phyloP scores from a whole-genome alignment of 1,140 invertebrate species.

The Callitettix versicolor region DNA sequence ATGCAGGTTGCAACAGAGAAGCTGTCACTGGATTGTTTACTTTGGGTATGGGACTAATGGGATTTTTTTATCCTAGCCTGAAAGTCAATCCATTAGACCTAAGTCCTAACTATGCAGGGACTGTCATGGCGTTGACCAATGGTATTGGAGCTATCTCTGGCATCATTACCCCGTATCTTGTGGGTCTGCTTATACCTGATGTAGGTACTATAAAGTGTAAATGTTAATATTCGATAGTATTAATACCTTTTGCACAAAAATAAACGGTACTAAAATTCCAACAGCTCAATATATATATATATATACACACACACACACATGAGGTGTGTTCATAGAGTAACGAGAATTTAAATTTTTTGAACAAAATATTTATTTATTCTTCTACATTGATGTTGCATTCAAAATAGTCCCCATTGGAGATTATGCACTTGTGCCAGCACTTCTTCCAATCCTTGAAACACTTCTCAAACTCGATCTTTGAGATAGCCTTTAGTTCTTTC shows the following conservation, averaged over 20 bases:
- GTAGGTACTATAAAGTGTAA: conserved; percentile 34
- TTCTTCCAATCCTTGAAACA: too few species aligned
- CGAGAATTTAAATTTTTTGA: too few species aligned
- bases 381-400: too few species aligned
- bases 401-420: too few species aligned
- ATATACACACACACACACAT: not conserved
- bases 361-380: too few species aligned
- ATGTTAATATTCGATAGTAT: too few species aligned
- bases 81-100: conserved; percentile 68
- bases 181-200: conserved; percentile 59
- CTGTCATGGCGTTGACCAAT: conserved; percentile 70
- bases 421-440: too few species aligned
- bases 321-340: too few species aligned
- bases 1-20: conserved; percentile 58
- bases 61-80: conserved; percentile 59
- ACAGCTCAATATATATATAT: too few species aligned
- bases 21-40: conserved; percentile 51
- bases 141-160: conserved; percentile 68
- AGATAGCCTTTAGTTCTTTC: too few species aligned
- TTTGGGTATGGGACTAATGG: conserved; percentile 58
- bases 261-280: not conserved
- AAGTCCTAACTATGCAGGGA: conserved; percentile 67
- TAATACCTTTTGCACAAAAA: too few species aligned
- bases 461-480: too few species aligned
- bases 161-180: conserved; percentile 62